Evolutionary conservation across 2,797 vertebrate genomes (phyloP).

Genomic region (Serranus cabrilla): DNA sequence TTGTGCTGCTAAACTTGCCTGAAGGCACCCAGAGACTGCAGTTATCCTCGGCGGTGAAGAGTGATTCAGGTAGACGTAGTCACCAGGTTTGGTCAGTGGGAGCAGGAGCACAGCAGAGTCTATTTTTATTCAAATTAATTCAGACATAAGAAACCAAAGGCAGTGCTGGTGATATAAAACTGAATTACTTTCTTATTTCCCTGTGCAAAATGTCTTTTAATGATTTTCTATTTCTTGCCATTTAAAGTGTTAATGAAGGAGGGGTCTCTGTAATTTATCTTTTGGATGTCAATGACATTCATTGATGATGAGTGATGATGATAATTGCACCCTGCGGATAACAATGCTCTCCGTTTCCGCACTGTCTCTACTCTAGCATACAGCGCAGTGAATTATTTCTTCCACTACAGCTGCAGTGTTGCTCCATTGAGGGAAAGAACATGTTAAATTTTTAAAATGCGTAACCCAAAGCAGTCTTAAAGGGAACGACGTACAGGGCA

Average conservation of each 20-base stretch:
- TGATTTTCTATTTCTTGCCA: background rate
- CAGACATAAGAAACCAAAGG: background rate
- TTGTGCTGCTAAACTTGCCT: slow-evolving; percentile 6
- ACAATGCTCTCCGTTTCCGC: slow-evolving; percentile 9
- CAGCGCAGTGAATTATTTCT: slow-evolving; percentile 25
- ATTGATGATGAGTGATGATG: slow-evolving; percentile 19
- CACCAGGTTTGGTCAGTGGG: background rate
- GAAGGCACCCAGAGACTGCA: slow-evolving; percentile 21
- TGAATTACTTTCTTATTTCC: background rate
- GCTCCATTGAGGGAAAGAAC: slow-evolving; percentile 45
- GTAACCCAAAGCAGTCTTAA: slow-evolving; percentile 58
- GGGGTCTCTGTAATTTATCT: slow-evolving; percentile 3
- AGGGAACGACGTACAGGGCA: slow-evolving; percentile 39
- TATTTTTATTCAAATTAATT: background rate
- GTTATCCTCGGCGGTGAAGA: slow-evolving; percentile 8
- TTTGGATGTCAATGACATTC: background rate
- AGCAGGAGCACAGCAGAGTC: background rate
- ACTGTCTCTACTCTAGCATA: slow-evolving; percentile 41
- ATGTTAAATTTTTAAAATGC: slow-evolving; percentile 71
- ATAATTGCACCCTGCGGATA: slow-evolving; percentile 30
- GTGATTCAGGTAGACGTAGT: slow-evolving; percentile 25
- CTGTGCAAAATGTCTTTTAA: background rate
- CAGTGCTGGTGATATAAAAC: background rate
- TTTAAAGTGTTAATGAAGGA: slow-evolving; percentile 12
- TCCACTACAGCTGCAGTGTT: slow-evolving; percentile 42